Conservation (phyloP, 2,113 vertebrate species). For the Raja brachyura region DNA sequence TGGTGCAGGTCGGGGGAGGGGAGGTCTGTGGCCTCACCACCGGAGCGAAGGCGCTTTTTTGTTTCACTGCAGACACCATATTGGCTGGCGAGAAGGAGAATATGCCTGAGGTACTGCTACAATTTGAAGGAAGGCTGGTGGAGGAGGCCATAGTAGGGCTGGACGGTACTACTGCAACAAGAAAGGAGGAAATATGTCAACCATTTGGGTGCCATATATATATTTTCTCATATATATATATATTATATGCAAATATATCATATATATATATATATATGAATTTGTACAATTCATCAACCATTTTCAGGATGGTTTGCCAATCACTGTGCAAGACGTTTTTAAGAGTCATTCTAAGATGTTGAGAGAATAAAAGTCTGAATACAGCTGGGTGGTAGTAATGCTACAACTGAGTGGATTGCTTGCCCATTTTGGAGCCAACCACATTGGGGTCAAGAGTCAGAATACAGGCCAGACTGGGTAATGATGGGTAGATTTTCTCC, state of each 20-base stretch:
- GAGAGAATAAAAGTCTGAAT: conserved; percentile 12
- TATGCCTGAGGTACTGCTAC: conserved; percentile 91
- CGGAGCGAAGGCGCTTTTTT: conserved; percentile 96
- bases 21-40: conserved; percentile 93
- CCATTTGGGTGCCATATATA: conserved; percentile 37
- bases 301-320: conserved; percentile 19
- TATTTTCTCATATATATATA: not conserved
- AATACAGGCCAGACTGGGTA: no score
- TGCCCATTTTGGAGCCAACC: no score
- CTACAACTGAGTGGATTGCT: no score
- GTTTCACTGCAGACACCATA: conserved; percentile 96
- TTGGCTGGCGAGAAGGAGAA: conserved; percentile 98
- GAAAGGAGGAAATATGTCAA: conserved; percentile 44
- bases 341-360: not conserved
- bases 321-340: conserved; percentile 22
- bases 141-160: conserved; percentile 93
- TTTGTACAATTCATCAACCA: conserved; percentile 24
- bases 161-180: conserved; percentile 78
- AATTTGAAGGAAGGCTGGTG: conserved; percentile 93
- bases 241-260: not conserved
- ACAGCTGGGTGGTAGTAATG: conserved; percentile 5
- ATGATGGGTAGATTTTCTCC: no score
- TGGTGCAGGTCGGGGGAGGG: conserved; percentile 92
- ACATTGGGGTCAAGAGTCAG: no score
- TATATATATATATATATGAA: not conserved